Percentiles rank a stretch among this genome's conserved stretches.
These are phyloP conservation scores for Hemicrepidius hirtus DNA, from an alignment of 2,888 invertebrate species.

Conservation along the genomic window DNA sequence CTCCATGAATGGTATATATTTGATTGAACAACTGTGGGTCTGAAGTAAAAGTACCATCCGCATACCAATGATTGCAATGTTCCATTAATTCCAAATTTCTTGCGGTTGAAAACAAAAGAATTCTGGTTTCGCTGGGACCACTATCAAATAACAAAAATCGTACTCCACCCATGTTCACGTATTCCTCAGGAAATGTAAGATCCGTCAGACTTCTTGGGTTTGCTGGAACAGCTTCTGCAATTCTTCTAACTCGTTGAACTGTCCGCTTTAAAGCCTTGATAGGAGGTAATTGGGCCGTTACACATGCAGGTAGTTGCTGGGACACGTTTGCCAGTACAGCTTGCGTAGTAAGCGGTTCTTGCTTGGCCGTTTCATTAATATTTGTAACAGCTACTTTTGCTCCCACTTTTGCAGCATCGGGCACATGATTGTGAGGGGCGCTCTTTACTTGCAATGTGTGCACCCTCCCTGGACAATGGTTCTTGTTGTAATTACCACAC, in stretches of 20 bases:
- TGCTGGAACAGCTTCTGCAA: slow-evolving; percentile 5
- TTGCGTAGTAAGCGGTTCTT: too few species aligned
- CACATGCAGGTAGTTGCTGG: too few species aligned
- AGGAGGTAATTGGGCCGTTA: too few species aligned
- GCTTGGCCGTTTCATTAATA: too few species aligned
- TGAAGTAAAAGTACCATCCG: slow-evolving; percentile 9
- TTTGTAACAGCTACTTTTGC: too few species aligned
- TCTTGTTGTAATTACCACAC: too few species aligned
- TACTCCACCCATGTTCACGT: neutral
- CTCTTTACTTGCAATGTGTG: too few species aligned
- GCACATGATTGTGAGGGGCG: too few species aligned
- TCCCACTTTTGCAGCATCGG: too few species aligned
- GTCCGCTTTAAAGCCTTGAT: too few species aligned
- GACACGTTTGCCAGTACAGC: too few species aligned
- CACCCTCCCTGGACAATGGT: too few species aligned
- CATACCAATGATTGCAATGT: slow-evolving; percentile 16
- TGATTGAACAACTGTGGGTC: slow-evolving; percentile 6
- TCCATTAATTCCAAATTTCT: slow-evolving; percentile 4
- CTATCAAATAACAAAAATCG: neutral
- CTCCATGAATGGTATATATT: slow-evolving; percentile 23
- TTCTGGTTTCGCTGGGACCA: neutral
- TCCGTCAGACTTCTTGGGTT: neutral
- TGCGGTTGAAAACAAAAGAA: slow-evolving; percentile 20
- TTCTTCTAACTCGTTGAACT: slow-evolving; percentile 4
- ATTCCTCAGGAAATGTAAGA: neutral